phyloP scores from a whole-genome alignment of 2,113 vertebrate genomes.

The Calidris pygmaea region DNA sequence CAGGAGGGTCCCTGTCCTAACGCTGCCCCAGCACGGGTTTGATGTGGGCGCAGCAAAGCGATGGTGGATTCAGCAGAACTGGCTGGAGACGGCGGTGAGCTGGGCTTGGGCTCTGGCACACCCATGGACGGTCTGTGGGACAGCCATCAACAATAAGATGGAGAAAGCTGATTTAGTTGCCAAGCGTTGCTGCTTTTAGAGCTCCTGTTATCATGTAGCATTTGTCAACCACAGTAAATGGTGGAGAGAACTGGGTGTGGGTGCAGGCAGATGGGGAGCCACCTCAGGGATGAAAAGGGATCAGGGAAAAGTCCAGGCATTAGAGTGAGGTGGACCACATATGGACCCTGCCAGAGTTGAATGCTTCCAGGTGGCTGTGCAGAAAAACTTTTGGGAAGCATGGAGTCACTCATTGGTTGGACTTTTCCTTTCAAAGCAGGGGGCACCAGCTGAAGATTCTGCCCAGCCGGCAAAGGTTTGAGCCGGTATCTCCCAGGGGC shows the following conservation, averaged over 20 bases:
- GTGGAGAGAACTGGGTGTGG: not conserved
- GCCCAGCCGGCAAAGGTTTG: not conserved
- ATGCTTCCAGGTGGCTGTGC: not conserved
- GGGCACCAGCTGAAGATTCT: not conserved
- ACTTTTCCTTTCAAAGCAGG: not conserved
- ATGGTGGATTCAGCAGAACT: not conserved
- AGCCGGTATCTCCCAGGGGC: not conserved
- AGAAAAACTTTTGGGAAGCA: not conserved
- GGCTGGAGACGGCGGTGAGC: not conserved
- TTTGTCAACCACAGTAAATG: not conserved
- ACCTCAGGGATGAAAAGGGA: not conserved
- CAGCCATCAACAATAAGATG: not conserved
- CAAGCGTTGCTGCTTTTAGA: not conserved
- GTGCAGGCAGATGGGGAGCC: not conserved
- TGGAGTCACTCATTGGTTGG: accelerated
- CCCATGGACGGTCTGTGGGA: accelerated
- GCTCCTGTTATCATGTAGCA: not conserved
- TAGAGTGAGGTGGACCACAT: not conserved
- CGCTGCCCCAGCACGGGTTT: not conserved
- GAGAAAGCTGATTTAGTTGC: not conserved
- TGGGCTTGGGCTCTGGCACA: not conserved
- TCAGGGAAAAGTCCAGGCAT: not conserved
- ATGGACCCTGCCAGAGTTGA: not conserved
- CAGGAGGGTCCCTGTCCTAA: not conserved
- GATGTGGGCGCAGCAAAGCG: not conserved